A percentile compares a stretch with the other conserved stretches of the same genome.
Conservation (phyloP, 2,888 invertebrate genomes). For the Coelinius sp. region DNA sequence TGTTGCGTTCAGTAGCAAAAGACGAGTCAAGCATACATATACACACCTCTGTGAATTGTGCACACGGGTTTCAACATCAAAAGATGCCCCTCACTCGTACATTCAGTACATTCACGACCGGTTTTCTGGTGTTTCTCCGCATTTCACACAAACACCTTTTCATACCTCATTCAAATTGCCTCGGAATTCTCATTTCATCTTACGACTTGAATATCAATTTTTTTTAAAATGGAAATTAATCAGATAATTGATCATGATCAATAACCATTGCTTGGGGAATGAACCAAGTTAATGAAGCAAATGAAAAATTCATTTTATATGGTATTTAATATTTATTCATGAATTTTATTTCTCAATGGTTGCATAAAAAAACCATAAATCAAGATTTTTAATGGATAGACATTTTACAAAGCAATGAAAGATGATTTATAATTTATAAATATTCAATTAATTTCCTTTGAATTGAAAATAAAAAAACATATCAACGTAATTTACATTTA, state of each 20-base stretch:
- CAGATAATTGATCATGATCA: conserved; percentile 7
- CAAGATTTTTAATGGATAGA: neutral
- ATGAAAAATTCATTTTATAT: neutral
- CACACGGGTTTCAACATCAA: neutral
- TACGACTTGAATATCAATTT: neutral
- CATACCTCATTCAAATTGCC: neutral
- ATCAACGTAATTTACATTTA: no score
- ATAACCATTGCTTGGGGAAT: neutral
- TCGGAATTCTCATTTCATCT: conserved; percentile 20
- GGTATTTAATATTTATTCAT: conserved; percentile 13
- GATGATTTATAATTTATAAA: neutral
- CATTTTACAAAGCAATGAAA: neutral
- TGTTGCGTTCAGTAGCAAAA: conserved; percentile 25
- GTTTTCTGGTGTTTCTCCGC: conserved; percentile 1
- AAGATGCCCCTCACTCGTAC: neutral
- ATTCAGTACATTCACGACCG: neutral
- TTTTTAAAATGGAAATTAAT: neutral
- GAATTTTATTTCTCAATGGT: neutral
- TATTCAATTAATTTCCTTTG: neutral
- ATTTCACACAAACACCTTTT: neutral
- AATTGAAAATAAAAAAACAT: no score
- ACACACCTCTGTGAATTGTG: neutral
- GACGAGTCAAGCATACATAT: neutral
- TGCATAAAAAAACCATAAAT: neutral
- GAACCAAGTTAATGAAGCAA: neutral